Base-by-base conservation (phyloP, 2,888 invertebrate genomes). In the Agrotis ipsilon region DNA sequence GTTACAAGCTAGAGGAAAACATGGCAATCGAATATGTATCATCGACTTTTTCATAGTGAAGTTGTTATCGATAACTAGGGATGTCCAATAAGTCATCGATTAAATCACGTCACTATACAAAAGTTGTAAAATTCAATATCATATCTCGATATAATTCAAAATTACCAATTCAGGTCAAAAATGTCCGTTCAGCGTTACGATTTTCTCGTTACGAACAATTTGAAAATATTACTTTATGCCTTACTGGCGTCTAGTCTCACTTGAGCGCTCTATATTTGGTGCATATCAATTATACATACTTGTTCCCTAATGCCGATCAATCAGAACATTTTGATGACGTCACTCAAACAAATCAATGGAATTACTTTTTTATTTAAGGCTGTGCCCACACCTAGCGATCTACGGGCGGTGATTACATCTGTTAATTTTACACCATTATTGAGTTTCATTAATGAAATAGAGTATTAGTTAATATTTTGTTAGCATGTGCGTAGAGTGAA, bases 211-310 rank as follows among this genome's bases (percentile, higher is more conserved):
- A 67, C 52, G 71, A 69, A 83, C 63, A 63, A 72, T 63, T 83
- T 79, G 75, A 84, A 86, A 86, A 87, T 86, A 87, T 82, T 81
- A 80, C 24, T 73, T 80, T 72, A 71, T 85, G 88, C 89, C 90
- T 88, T 89, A 90, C 11, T 83, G 88, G 87, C 88, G 76, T 86
- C 88, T 91, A 92, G 83, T 92, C 91, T 92, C 91, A 91, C 90
- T 92, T 90, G 89, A 90, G 88, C 89, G 85, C 87, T 87, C 81
- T 88, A 82, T 87, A 87, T 84, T 90, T 90, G 93, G 92, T 92
- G 91, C 89, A 88, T 91, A 79, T 83, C 83, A 87, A 81, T 87
- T 89, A n/a, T 89, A 89, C 81, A 87, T 86, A 86, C 81, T 92
- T 92, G 93, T 88, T 92, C 93, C 93, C 92, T 86, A 81, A 80